phyloP scores from a whole-genome alignment of 2,113 vertebrate genomes.

The Montifringilla adamsi region DNA sequence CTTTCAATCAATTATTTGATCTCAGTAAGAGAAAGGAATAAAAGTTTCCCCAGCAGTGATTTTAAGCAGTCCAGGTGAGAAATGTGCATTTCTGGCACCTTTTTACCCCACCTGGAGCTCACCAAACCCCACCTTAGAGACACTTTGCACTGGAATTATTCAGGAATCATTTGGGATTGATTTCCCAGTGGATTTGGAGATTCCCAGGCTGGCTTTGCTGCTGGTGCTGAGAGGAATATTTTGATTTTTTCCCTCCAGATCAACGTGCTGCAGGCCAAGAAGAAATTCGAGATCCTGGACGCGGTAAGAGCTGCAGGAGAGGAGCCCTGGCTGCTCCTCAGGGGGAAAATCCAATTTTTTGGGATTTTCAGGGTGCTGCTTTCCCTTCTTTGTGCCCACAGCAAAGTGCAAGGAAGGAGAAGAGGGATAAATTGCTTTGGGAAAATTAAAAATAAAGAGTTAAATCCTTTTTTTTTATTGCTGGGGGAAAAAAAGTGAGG shows the following conservation, averaged over 20 bases:
- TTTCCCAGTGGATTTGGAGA: not conserved
- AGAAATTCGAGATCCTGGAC: conserved; percentile 97
- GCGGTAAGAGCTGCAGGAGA: conserved; percentile 78
- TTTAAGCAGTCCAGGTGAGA: not conserved
- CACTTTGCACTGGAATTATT: too few relatives aligned
- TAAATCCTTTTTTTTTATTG: not conserved
- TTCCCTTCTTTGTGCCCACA: not conserved
- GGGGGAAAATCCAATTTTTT: not conserved
- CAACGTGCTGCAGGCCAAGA: conserved; percentile 96
- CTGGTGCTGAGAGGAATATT: not conserved
- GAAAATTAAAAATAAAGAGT: not conserved
- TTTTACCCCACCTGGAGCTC: not conserved
- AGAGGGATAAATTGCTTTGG: not conserved
- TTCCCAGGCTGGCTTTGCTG: not conserved
- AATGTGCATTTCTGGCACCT: not conserved
- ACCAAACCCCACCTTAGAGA: not conserved
- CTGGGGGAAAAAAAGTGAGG: not conserved
- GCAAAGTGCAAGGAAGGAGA: not conserved
- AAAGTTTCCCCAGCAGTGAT: not conserved
- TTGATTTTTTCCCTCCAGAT: conserved; percentile 75
- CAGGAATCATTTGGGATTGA: not conserved
- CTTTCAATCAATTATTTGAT: not conserved
- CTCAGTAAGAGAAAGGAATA: not conserved
- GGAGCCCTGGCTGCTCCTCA: not conserved
- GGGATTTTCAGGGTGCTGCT: not conserved